Evolutionary conservation across 2,888 invertebrate species (phyloP), one percentile per base, ranked within the genome.

Genomic region (Xestia xanthographa): DNA sequence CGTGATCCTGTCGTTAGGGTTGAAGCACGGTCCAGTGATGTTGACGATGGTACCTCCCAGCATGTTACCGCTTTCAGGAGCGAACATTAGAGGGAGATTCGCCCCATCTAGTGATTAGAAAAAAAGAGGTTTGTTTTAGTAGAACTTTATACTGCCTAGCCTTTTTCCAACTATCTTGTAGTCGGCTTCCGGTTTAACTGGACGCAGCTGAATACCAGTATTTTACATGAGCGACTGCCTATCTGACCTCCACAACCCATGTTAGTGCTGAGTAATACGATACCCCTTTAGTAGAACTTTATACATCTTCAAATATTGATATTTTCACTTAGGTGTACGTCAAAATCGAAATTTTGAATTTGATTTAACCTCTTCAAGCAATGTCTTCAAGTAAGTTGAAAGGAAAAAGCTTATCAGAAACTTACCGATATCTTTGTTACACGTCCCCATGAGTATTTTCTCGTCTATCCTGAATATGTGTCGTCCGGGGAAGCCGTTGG

Each of bases 21-120:
- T 97, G 92, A 99, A 98, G 92, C 99, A 99, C 4, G 99, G 99
- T 0, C 99, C 99, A 0, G 99, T 99, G 77, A 99, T 98, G 92
- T 99, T 99, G 58, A 99, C 99, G 72, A 99, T 98, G 0, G 99
- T 98, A 2, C 99, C 99, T 5, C 99, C 99, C 85, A 99, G 97
- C 99, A 99, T 99, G 93, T 99, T 99, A 8, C 99, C 99, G 91
- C 98, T 99, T 93, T 99, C 99, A 0, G 99, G 99, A 0, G 99
- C 99, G 90, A 99, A 99, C 88, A 98, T 97, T 72, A 99, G 93
- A 0, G 98, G 98, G 76, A 99, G 97, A 92, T 98, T 97, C 0
- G 98, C 98, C 29, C 98, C 98, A 89, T 98, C 98, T 98, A 86
- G 53, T 74, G 77, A 68, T 50, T 66, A 76, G 56, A 78, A 66